Base-by-base conservation (phyloP, 2,113 vertebrate genomes). In the Psilopsiagon aymara region DNA sequence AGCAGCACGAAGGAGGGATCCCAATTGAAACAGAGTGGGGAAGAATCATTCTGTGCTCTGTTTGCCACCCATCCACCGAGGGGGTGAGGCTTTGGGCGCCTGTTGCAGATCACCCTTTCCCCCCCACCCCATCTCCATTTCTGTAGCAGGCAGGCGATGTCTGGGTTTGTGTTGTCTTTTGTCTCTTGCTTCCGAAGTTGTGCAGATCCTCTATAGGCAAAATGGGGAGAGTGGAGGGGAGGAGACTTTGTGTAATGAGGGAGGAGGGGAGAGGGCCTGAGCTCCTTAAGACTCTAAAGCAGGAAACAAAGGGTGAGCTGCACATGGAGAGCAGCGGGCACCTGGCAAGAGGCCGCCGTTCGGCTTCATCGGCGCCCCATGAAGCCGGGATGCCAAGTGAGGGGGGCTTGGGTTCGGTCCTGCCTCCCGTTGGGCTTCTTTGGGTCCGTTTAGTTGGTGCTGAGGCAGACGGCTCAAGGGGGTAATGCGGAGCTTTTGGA, bases 261-360 rank as follows among this genome's bases (percentile, higher is more conserved):
- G 92, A 92, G 95, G 96, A 93, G 94, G 95, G 78, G 86, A 94
- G 64, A 57, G 95, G 57, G 78, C 67, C 57, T 41, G 70, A 78
- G 82, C 92, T 90, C 83, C 66, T 88, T 81, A 75, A 80, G 84
- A 64, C 66, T 86, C 15, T 82, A 68, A 86, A 76, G 71, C 90
- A 79, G 89, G 79, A 92, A 81, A 97, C 97, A 97, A 97, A 97
- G 97, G 78, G 10, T 37, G 86, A 92, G 90, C 94, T 41, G 92
- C 93, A 67, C 77, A 80, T 91, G 79, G 82, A 90, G 93, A 46
- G 76, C 80, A 46, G 86, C 60, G 9, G 90, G 79, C 96, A 97
- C 96, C 94, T 95, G 96, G 94, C 93, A 67, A 69, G 35, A 3
- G 88, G 4, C 86, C 37, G 79, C 55, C 25, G 9, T 11, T 51